Evolutionary conservation across 2,797 vertebrate species (phyloP), one percentile per base, ranked within the genome.

Genomic region (Syncerus caffer): DNA sequence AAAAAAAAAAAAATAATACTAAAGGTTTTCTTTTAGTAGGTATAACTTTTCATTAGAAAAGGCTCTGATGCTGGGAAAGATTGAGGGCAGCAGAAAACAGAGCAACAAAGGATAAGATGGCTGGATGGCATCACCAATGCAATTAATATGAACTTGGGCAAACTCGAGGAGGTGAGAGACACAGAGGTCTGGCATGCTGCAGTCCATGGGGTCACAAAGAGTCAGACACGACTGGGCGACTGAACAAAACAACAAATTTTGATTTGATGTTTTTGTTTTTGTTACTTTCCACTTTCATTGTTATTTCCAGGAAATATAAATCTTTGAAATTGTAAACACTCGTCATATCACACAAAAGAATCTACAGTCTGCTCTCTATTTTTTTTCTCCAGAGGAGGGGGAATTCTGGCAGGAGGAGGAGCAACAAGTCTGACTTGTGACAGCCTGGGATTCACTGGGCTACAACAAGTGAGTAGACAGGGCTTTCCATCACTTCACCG

Each of bases 141-240:
- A 34, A 34, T 67, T n/a, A 67, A 34, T 21, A 67, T 21, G 64
- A 34, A 34, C 16, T 34, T 34, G 64, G n/a, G 64, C 64, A 34
- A 67, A 34, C n/a, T 67, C 1, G 4, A 67, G n/a, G 64, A 34
- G 9, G n/a, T 34, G 64, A 67, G 64, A 34, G n/a, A 21, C 17
- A 34, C 0, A 34, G 64, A 67, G 64, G 64, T 67, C n/a, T 67
- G 17, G 64, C 17, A 67, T 21, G 16, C n/a, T 34, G 16, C 64
- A 34, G n/a, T 67, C n/a, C 64, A 67, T 19, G 62, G 62, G 62
- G 17, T 67, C 64, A 67, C 64, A 34, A 34, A 67, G 8, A 19
- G n/a, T 67, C 17, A 67, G n/a, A 67, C 64, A 67, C 0, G 1
- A 34, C n/a, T 64, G 17, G 62, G 62, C 1, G 2, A 34, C n/a